Evolutionary conservation across 1,140 invertebrate species (phyloP).

Genomic region (Dufourea novaeangliae): DNA sequence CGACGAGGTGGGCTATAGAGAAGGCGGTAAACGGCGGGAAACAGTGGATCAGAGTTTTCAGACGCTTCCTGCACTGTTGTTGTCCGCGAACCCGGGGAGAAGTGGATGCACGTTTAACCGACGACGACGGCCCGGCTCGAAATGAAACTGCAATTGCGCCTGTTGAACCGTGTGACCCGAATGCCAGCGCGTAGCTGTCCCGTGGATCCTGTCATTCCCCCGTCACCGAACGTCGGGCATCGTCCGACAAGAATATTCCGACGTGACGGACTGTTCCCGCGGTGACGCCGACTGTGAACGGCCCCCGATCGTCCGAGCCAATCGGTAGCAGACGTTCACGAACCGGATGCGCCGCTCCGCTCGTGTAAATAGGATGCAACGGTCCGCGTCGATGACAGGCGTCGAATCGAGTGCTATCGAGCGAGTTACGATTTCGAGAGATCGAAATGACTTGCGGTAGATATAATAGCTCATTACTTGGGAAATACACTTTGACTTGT

Average conservation of each 20-base stretch:
- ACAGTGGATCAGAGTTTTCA: not conserved
- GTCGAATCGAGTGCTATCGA: not conserved
- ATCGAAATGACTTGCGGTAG: slow-evolving; percentile 12
- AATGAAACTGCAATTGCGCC: not conserved
- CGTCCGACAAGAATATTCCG: slow-evolving; percentile 40
- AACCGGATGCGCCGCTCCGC: not conserved
- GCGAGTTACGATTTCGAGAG: slow-evolving; percentile 7
- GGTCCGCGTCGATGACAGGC: slow-evolving; percentile 4
- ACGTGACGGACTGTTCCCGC: slow-evolving; percentile 27
- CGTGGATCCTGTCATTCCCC: slow-evolving; percentile 34
- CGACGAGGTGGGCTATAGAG: not conserved
- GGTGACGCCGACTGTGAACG: slow-evolving; percentile 7
- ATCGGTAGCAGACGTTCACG: slow-evolving; percentile 11
- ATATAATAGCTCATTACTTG: not conserved
- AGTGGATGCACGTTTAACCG: not conserved
- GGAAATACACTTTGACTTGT: not conserved
- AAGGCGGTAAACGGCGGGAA: not conserved
- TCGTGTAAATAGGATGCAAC: slow-evolving; percentile 31
- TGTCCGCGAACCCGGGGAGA: not conserved
- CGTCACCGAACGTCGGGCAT: slow-evolving; percentile 35
- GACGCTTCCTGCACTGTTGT: not conserved
- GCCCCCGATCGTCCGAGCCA: slow-evolving; percentile 21
- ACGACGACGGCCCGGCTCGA: not conserved
- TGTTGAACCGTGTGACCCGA: slow-evolving; percentile 4
- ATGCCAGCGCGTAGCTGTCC: not conserved